Base-by-base conservation (phyloP, 2,113 vertebrate genomes). In the Malaclemys terrapin region DNA sequence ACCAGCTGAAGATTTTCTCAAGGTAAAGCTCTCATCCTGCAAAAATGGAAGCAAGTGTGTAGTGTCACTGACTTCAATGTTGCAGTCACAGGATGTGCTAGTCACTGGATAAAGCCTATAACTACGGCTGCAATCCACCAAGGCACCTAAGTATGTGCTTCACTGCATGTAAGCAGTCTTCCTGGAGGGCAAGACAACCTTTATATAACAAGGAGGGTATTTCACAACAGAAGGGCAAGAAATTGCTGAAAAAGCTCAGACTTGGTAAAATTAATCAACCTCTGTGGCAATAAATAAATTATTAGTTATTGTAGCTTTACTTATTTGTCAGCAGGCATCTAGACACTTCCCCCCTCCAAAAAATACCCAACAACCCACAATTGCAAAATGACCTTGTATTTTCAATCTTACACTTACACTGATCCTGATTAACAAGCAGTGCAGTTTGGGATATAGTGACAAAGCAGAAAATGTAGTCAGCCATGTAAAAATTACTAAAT, bases 1-100 rank as follows among this genome's bases (percentile, higher is more conserved):
- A 76, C 6, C 3, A 42, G 22, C 11, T 86, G 31, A 19, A 45
- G 10, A 57, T 47, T 47, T 57, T 42, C n/a, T 31, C 19, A 45
- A 79, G 1, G 13, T 25, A 79, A 65, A 10, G 27, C 35, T 57
- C 79, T 25, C 25, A 47, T 45, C 42, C 69, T 79, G 1, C 27
- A 19, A 5, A 24, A 54, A 29, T 31, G 3, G 5, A 49, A 22
- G 31, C 22, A 11, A 2, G 17, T 35, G 31, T 16, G 0, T 27
- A 59, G 80, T 19, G 8, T 0, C 17, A 27, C 49, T 56, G 20
- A 80, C 3, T 5, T 19, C 79, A 38, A n/a, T 2, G 24, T 69
- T 2, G 0, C 8, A n/a, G n/a, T 12, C 75, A 42, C 4, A 3
- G n/a, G 20, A 29, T 1, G 25, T 3, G 56, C 52, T 38, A 49